Conservation (phyloP, 2,888 invertebrate genomes). For the Standfussiana lucernea region DNA sequence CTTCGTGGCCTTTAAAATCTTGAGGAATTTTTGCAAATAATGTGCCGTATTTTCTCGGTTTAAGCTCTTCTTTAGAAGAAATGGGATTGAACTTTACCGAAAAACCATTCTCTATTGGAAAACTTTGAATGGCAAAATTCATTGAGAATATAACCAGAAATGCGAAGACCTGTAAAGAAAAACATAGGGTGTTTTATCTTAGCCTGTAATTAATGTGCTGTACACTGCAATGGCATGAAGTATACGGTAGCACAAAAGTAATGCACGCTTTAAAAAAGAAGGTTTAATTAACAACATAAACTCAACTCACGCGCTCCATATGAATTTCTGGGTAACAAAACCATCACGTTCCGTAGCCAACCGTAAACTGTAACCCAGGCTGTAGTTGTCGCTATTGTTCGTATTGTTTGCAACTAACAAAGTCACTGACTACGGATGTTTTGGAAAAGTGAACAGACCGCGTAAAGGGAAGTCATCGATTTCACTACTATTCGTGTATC, state of each 20-base stretch:
- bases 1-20: constrained; percentile 62
- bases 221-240: background rate
- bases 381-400: constrained; percentile 16
- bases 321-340: constrained; percentile 44
- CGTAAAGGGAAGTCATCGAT: constrained; percentile 39
- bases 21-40: constrained; percentile 78
- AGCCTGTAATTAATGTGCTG: background rate
- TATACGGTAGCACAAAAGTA: background rate
- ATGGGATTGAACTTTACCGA: constrained; percentile 77
- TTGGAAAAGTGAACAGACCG: constrained; percentile 19
- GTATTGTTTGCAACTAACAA: constrained; percentile 55
- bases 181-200: constrained; percentile 2
- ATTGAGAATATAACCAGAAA: constrained; percentile 65
- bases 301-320: constrained; percentile 71
- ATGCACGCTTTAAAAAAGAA: background rate
- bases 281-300: background rate
- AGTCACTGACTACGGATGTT: constrained; percentile 51
- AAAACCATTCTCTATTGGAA: constrained; percentile 80
- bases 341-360: constrained; percentile 54
- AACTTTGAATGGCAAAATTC: constrained; percentile 65
- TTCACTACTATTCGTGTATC: constrained; percentile 14
- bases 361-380: constrained; percentile 26
- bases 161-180: constrained; percentile 69
- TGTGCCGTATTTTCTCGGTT: constrained; percentile 69
- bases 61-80: constrained; percentile 72